Conservation (phyloP, 2,888 invertebrate species). For the Meiosimyza decipiens region DNA sequence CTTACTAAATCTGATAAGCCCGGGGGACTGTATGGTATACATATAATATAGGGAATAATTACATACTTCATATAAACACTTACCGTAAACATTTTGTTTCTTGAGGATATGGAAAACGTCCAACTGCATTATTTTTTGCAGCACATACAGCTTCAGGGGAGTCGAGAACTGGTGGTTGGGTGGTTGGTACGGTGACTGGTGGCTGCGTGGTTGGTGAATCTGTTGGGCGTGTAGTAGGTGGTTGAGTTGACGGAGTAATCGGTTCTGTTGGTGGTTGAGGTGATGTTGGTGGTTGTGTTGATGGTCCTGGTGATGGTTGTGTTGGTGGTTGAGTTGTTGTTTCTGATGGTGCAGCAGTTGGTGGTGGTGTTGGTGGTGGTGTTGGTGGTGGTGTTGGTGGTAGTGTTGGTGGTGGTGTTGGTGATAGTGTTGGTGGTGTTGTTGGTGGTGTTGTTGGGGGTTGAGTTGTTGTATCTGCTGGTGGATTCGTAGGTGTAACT, state of each 20-base stretch:
- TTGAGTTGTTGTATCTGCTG: not conserved
- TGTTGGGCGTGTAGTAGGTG: not conserved
- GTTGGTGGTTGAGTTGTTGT: not conserved
- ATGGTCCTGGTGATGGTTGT: slow-evolving; percentile 15
- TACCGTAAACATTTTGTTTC: slow-evolving; percentile 54
- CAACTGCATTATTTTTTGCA: slow-evolving; percentile 29
- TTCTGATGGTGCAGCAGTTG: not conserved
- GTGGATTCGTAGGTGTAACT: slow-evolving; percentile 7
- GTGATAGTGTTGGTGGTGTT: not conserved
- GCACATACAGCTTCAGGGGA: slow-evolving; percentile 30
- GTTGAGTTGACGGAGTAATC: slow-evolving; percentile 12
- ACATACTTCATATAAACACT: not conserved
- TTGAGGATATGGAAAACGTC: slow-evolving; percentile 49
- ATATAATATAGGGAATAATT: too few species aligned
- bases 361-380: not conserved
- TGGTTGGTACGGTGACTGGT: slow-evolving; percentile 12
- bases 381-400: slow-evolving; percentile 20
- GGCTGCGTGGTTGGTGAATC: not conserved
- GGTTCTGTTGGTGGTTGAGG: slow-evolving; percentile 12
- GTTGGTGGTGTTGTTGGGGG: slow-evolving; percentile 15
- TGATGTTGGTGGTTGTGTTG: not conserved
- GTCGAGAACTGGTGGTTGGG: slow-evolving; percentile 15
- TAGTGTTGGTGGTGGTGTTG: slow-evolving; percentile 7
- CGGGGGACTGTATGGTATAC: too few species aligned
- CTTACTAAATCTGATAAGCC: too few species aligned